A percentile compares a stretch with the other conserved stretches of the same genome.
Conservation (phyloP, 2,888 invertebrate genomes). For the Epirrhoe alternata region DNA sequence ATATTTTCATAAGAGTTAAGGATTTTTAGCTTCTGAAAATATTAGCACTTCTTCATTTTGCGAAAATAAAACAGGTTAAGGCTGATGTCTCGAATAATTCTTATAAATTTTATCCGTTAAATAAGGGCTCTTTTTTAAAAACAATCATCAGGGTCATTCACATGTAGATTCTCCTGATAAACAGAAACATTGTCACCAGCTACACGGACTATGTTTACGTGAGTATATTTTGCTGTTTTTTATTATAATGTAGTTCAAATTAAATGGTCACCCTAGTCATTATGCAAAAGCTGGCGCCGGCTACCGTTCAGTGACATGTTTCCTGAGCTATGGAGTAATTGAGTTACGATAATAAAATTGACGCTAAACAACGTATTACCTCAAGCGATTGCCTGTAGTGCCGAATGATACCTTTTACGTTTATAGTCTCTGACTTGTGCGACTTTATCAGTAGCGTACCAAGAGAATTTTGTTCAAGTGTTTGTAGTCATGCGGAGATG, state of each 20-base stretch:
- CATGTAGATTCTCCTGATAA: too few relatives aligned
- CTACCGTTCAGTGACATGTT: conserved; percentile 62
- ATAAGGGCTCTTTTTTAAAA: too few relatives aligned
- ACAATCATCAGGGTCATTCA: too few relatives aligned
- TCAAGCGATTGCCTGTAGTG: conserved; percentile 27
- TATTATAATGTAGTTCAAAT: conserved; percentile 26
- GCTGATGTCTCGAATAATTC: too few relatives aligned
- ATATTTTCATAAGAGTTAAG: too few relatives aligned
- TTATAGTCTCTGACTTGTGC: background rate
- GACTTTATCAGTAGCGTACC: background rate
- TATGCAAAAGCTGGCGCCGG: conserved; percentile 61
- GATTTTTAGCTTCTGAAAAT: too few relatives aligned
- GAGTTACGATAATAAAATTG: conserved; percentile 63
- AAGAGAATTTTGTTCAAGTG: conserved; percentile 4
- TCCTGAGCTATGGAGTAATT: conserved; percentile 69
- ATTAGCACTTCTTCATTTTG: too few relatives aligned
- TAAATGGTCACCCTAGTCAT: conserved; percentile 44
- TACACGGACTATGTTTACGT: too few relatives aligned
- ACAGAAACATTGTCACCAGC: too few relatives aligned
- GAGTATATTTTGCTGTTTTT: too few relatives aligned
- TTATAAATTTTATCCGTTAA: too few relatives aligned
- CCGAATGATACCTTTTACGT: background rate
- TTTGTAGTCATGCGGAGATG: conserved; percentile 1
- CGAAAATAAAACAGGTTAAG: conserved; percentile 27
- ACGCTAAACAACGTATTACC: conserved; percentile 59